These are phyloP conservation scores for Prinia subflava DNA, from an alignment of 2,113 vertebrate genomes.

Conservation along the genomic window DNA sequence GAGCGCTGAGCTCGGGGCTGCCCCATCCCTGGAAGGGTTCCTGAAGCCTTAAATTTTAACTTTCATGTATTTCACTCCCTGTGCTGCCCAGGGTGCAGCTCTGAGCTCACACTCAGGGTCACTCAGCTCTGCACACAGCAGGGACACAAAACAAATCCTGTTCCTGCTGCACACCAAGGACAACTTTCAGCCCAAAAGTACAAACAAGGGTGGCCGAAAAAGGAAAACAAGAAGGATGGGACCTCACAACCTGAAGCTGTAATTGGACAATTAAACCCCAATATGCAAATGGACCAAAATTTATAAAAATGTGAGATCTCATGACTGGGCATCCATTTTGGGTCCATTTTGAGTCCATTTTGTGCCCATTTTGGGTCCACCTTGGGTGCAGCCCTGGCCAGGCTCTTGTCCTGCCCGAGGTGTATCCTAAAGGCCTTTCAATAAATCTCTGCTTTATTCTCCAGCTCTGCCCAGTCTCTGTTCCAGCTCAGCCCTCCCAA, in stretches of 20 bases:
- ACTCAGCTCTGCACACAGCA: not conserved
- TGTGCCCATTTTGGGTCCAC: not conserved
- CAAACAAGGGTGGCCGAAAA: not conserved
- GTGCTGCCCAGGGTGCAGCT: not conserved
- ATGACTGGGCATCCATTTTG: rapidly evolving
- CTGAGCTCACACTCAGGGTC: not conserved
- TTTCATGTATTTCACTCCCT: not conserved
- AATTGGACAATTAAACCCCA: not conserved
- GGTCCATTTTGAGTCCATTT: not conserved
- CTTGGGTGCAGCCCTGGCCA: not conserved
- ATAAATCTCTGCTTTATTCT: not conserved
- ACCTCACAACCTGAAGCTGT: not conserved
- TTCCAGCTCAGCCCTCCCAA: not conserved
- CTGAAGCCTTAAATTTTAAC: not conserved
- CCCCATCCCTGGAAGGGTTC: not conserved
- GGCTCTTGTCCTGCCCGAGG: not conserved
- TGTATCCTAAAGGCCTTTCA: not conserved
- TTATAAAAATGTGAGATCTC: not conserved
- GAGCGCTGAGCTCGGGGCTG: not conserved
- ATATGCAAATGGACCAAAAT: not conserved
- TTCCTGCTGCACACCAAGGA: not conserved
- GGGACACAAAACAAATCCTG: not conserved
- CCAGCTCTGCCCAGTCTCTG: not conserved
- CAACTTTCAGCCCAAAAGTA: not conserved
- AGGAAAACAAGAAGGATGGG: not conserved